Evolutionary conservation across 2,113 vertebrate genomes (phyloP).

Genomic region (Corythaixoides concolor): DNA sequence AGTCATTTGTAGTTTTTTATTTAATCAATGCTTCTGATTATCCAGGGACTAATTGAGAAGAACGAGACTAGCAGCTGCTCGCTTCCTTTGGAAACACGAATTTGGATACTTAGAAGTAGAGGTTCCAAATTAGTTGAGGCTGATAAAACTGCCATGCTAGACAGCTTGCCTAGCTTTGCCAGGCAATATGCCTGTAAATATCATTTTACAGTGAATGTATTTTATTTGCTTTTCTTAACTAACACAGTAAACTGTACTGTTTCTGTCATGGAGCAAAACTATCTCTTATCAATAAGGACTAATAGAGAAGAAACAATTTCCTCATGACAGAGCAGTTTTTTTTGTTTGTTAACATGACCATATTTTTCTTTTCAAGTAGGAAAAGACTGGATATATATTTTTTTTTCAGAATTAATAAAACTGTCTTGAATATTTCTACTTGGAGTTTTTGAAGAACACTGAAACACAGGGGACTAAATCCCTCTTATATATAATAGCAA

Average conservation of each 20-base stretch:
- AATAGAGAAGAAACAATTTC: not conserved
- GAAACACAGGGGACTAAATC: not conserved
- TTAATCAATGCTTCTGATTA: slow-evolving; percentile 1
- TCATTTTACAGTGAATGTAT: not conserved
- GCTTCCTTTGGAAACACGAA: not conserved
- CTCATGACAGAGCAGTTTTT: not conserved
- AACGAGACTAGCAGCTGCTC: not conserved
- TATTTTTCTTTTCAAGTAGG: not conserved
- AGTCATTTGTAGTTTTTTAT: not conserved
- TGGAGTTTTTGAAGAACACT: not conserved
- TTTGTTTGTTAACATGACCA: not conserved
- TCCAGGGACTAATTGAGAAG: not conserved
- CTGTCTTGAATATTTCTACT: not conserved
- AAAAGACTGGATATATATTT: not conserved
- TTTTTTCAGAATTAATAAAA: not conserved
- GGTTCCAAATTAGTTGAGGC: not conserved
- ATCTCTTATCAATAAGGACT: not conserved
- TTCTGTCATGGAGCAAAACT: not conserved
- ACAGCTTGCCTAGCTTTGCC: not conserved
- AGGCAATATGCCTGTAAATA: not conserved
- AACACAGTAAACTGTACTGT: not conserved
- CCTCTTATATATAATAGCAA: not conserved
- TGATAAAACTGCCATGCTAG: not conserved
- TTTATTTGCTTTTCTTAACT: not conserved
- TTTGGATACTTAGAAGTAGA: not conserved